Conservation (phyloP, 2,797 vertebrate species). For the Toxotes lorentzi region DNA sequence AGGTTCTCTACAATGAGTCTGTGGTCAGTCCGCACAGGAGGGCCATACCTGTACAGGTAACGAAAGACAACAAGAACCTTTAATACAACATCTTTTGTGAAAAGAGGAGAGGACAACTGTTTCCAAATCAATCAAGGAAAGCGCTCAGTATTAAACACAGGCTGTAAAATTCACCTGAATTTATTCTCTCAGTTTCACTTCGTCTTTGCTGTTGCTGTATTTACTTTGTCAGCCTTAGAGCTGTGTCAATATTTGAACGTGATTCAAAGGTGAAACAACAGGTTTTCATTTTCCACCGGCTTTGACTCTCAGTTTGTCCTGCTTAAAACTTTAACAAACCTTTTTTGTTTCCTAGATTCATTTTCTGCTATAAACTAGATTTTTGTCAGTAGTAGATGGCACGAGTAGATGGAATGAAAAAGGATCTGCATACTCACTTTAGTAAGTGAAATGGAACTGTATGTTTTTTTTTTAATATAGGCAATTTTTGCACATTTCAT, state of each 20-base stretch:
- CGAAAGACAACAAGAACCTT: background rate
- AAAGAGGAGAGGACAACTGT: background rate
- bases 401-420: background rate
- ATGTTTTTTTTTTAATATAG: too few relatives aligned
- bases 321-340: too few relatives aligned
- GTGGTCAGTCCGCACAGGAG: constrained; percentile 93
- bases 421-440: background rate
- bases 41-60: constrained; percentile 86
- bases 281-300: background rate
- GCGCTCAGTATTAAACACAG: background rate
- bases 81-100: constrained; percentile 2
- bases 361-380: background rate
- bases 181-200: background rate
- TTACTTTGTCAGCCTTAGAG: background rate
- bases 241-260: constrained; percentile 43
- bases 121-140: background rate
- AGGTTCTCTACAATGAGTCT: constrained; percentile 95
- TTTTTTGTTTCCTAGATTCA: background rate
- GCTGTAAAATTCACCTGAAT: background rate
- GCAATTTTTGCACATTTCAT: background rate
- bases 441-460: too few relatives aligned
- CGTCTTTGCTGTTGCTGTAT: background rate
- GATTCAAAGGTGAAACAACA: background rate
- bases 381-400: background rate
- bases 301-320: background rate